Base-by-base conservation (phyloP, 2,888 invertebrate species). In the Eledona agricola region DNA sequence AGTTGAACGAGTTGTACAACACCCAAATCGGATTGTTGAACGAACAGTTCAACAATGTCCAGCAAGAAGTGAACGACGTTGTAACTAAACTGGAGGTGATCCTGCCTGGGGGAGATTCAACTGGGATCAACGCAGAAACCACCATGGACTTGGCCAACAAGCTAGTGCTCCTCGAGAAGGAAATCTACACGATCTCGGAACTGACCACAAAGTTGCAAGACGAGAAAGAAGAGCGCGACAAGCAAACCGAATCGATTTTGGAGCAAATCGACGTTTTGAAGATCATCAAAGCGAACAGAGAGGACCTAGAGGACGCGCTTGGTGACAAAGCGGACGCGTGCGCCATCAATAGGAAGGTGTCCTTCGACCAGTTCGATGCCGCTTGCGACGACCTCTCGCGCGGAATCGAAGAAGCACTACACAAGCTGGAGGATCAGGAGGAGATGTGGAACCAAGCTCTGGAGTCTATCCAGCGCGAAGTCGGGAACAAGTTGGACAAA, bases 271-370 rank as follows among this genome's bases (percentile, higher is more conserved):
- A 87, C 62, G 63, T 85, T 6, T 66, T 89, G 55, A 85, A 85
- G 65, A 80, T 79, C 0, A 78, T 84, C 0, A 90, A 89, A 72
- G 81, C 88, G 2, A 87, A 89, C 61, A 84, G 84, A 54, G 85
- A 84, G 60, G 87, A 88, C 60, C 79, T 89, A 61, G 83, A 85
- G 49, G 86, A 87, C 53, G 83, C 87, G 1, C 77, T 90, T 61
- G 87, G 88, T 0, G 86, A 88, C 46, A 90, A 90, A 72, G 89
- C 88, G 0, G 89, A 90, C 68, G 78, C 84, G 35, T 81, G 82
- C 1, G 79, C 82, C 68, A 75, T 90, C 49, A 84, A 88, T 43
- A 79, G 84, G 23, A 90, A 90, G 68, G 89, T 89, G 3, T 89
- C 89, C 0, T 80, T 84, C 54, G 87, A 87, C 53, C 84, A 86